Base-by-base conservation (phyloP, 1,140 invertebrate genomes). In the Ganaspis sp. region DNA sequence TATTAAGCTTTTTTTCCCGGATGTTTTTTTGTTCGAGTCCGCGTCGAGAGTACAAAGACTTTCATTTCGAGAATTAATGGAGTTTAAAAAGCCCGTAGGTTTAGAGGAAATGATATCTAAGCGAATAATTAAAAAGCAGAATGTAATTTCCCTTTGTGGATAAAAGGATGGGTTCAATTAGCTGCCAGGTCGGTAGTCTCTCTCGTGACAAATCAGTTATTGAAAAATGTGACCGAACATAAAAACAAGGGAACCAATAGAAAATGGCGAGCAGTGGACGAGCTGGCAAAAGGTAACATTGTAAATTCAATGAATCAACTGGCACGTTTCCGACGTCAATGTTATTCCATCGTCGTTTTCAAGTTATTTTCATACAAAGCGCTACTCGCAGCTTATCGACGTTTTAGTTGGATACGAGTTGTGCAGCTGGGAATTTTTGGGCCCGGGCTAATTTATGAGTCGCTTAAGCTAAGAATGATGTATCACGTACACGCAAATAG, bases 291-390 rank as follows among this genome's bases (percentile, higher is more conserved):
- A 49, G n/a, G 45, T 49, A 49, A 49, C 45, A 49, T 49, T 49
- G 17, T 17, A 49, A 49, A 49, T 49, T 49, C 45, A 49, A 49
- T 17, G 45, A 19, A 17, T 49, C 45, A 4, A 49, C 45, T 49
- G 15, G n/a, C 45, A 6, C 45, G 45, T 49, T 49, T 49, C 45
- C 45, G 45, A 49, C 45, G 45, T n/a, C 45, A 49, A 6, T 49
- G 45, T 49, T 49, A 49, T 49, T 49, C 45, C 15, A 49, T 49
- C 45, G 45, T 17, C n/a, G n/a, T 49, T 49, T 49, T 49, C 45
- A 49, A 49, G 45, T 49, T 49, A 49, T 49, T 49, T 49, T 49
- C n/a, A 49, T 17, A 49, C 45, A 49, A 49, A 49, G 45, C 11
- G 45, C 45, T 8, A 4, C 45, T 17, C 45, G 45, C 45, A 49